phyloP scores from a whole-genome alignment of 2,888 invertebrate genomes.

The Frankliniella intonsa region DNA sequence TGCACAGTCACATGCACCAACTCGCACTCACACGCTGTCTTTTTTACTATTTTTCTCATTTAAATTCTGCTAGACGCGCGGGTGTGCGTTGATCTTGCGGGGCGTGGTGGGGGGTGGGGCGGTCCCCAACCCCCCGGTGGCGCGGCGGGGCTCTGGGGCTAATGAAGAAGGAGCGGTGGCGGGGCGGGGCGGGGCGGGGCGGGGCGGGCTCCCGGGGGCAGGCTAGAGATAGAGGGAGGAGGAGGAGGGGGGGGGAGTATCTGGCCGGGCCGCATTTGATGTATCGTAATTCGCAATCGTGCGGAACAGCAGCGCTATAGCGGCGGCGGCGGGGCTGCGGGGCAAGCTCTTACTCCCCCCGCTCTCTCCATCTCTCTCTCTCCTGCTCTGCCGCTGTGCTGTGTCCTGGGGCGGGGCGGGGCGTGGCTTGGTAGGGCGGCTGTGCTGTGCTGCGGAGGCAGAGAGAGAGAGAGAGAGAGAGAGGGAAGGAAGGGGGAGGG shows the following conservation, averaged over 20 bases:
- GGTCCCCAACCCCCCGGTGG: neutral
- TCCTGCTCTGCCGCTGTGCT: conserved; percentile 41
- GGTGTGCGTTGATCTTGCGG: neutral
- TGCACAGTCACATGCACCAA: no score
- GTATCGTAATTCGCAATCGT: conserved; percentile 20
- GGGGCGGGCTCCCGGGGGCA: no score
- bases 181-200: neutral
- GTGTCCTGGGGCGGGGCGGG: conserved; percentile 38
- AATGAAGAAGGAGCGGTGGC: conserved; percentile 3
- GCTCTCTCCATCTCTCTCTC: conserved; percentile 35
- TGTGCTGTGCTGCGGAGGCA: conserved; percentile 33
- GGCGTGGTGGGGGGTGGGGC: neutral
- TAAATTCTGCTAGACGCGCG: no score
- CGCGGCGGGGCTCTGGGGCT: neutral
- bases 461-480: conserved; percentile 20
- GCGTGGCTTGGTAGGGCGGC: conserved; percentile 32
- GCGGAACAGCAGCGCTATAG: conserved; percentile 29
- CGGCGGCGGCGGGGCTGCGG: conserved; percentile 29
- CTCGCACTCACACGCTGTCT: no score
- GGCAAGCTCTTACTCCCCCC: conserved; percentile 29
- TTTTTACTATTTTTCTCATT: no score
- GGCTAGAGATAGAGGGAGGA: no score
- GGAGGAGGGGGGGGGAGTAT: neutral
- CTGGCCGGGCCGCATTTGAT: conserved; percentile 3
- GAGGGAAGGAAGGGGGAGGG: conserved; percentile 29